These are phyloP conservation scores for Scalopus aquaticus DNA, from an alignment of 2,113 vertebrate genomes.

Conservation along the genomic window DNA sequence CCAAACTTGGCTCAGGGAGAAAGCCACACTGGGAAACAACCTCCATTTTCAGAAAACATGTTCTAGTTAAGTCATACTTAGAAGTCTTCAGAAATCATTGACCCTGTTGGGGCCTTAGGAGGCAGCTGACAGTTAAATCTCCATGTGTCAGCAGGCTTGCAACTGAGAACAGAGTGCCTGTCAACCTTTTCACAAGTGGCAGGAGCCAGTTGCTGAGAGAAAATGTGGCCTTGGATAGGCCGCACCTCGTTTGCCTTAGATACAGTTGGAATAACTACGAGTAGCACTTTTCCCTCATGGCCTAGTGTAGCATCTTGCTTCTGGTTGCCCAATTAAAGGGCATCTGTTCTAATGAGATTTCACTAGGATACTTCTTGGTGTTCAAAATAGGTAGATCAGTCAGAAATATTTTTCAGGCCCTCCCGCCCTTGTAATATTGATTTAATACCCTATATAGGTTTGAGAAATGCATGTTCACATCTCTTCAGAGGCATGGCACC, in stretches of 20 bases:
- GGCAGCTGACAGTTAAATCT: neutral
- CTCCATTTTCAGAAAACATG: neutral
- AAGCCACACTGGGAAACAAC: neutral
- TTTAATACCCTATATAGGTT: too few relatives aligned
- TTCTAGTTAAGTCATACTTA: neutral
- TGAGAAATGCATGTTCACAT: neutral
- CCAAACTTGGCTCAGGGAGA: neutral
- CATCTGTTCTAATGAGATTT: neutral
- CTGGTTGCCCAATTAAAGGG: neutral
- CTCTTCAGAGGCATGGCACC: neutral
- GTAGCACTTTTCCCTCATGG: neutral
- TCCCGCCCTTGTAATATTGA: too few relatives aligned
- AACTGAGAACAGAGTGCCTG: neutral
- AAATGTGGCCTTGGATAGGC: neutral
- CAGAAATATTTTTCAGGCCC: neutral
- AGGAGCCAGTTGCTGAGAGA: neutral
- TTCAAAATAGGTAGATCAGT: too few relatives aligned
- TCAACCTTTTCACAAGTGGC: neutral
- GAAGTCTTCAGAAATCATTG: slow-evolving; percentile 9
- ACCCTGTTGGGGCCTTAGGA: neutral
- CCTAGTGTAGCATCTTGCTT: neutral
- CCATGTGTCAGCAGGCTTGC: neutral
- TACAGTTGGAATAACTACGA: neutral
- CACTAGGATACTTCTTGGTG: too few relatives aligned
- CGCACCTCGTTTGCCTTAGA: neutral